These are phyloP conservation scores for Acanthosepion lycidas DNA, from an alignment of 2,888 invertebrate species.

Conservation along the genomic window DNA sequence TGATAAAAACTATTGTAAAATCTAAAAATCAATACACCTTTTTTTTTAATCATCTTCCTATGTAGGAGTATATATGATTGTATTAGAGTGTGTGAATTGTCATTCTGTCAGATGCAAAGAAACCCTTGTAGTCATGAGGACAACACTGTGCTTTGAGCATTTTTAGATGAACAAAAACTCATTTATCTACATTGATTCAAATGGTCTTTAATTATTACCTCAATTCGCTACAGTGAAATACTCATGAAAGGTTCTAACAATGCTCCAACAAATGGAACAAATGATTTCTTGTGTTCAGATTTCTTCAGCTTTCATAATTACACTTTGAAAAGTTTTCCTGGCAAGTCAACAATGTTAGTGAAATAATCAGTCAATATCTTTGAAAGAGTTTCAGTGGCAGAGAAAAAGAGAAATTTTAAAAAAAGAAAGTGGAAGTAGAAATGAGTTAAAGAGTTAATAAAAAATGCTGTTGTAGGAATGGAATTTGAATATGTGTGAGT, in stretches of 20 bases:
- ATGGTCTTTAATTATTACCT: slow-evolving; percentile 11
- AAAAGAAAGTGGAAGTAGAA: not conserved
- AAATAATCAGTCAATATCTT: slow-evolving; percentile 20
- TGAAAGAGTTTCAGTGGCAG: not conserved
- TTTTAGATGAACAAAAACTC: slow-evolving; percentile 33
- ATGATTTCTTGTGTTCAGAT: slow-evolving; percentile 18
- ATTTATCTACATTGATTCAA: slow-evolving; percentile 33
- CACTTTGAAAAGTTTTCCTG: slow-evolving; percentile 33
- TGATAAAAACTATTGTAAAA: not conserved
- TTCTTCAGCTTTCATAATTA: slow-evolving; percentile 23
- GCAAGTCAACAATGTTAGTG: slow-evolving; percentile 33
- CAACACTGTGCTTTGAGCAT: not conserved
- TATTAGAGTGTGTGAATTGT: not conserved
- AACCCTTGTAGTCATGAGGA: not conserved
- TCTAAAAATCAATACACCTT: not conserved
- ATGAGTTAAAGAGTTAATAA: not conserved
- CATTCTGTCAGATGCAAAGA: slow-evolving; percentile 4
- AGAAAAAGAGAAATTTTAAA: not conserved
- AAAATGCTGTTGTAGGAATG: not conserved
- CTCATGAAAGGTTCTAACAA: not conserved
- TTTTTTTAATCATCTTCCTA: not conserved
- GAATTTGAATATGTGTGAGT: not conserved
- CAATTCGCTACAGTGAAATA: not conserved
- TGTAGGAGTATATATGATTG: not conserved
- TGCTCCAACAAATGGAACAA: not conserved